Percentiles rank a stretch among this genome's conserved stretches.
phyloP scores from a whole-genome alignment of 2,113 vertebrate genomes.

The Mus spicilegus region DNA sequence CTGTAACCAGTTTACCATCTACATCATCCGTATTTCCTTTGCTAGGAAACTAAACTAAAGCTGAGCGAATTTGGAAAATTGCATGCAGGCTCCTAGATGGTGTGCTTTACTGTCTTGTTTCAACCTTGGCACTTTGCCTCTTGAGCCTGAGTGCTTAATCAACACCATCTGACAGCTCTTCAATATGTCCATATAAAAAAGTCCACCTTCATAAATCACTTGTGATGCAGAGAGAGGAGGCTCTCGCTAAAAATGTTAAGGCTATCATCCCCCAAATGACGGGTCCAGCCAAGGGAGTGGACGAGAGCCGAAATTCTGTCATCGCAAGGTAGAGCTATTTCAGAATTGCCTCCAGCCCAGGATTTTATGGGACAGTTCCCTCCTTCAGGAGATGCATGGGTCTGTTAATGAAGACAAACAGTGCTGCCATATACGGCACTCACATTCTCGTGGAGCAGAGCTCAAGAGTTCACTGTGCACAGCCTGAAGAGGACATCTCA shows the following conservation, averaged over 20 bases:
- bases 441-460: not conserved
- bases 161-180: constrained; percentile 75
- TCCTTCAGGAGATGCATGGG: not conserved
- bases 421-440: not conserved
- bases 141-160: constrained; percentile 69
- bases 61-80: not conserved
- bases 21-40: not conserved
- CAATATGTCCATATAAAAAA: constrained; percentile 75
- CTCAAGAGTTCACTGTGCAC: not conserved
- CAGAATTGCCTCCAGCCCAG: not conserved
- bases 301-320: not conserved
- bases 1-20: not conserved
- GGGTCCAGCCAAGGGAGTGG: not conserved
- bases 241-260: constrained; percentile 54
- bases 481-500: not conserved
- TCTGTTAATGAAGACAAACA: constrained; percentile 4
- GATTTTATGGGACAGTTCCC: not conserved
- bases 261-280: constrained; percentile 28
- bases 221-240: constrained; percentile 17
- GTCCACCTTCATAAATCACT: constrained; percentile 74
- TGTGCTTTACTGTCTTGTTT: constrained; percentile 21
- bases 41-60: not conserved
- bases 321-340: not conserved
- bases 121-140: constrained; percentile 57
- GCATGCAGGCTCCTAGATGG: not conserved